A percentile compares a stretch with the other conserved stretches of the same genome.
Evolutionary conservation across 2,888 invertebrate genomes (phyloP).

Genomic region (Adineta ricciae): DNA sequence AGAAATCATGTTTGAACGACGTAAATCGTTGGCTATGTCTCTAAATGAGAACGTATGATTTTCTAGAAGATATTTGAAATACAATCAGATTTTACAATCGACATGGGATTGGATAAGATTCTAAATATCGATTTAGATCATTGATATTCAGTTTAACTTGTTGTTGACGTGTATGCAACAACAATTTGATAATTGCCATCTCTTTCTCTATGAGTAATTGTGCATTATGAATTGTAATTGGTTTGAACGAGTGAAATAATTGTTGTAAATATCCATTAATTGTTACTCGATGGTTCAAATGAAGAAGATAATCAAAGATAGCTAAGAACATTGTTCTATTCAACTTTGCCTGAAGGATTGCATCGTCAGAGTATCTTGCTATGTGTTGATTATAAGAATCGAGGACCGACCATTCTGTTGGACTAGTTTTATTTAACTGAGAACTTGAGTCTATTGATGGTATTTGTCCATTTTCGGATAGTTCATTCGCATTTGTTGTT

Average conservation of each 20-base stretch:
- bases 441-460: background rate
- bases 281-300: background rate
- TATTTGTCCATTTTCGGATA: background rate
- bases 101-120: background rate
- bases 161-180: background rate
- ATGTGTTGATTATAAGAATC: background rate
- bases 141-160: background rate
- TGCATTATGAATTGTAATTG: background rate
- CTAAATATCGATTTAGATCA: background rate
- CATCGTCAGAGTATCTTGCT: background rate
- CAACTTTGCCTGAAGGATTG: background rate
- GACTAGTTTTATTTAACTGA: background rate
- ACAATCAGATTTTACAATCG: background rate
- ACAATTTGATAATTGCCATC: background rate
- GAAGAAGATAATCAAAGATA: background rate
- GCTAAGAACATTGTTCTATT: background rate
- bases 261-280: background rate
- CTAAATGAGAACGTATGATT: background rate
- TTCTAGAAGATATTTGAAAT: background rate
- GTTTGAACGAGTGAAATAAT: background rate
- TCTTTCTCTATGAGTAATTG: background rate
- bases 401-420: background rate
- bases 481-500: background rate
- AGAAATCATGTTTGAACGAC: background rate
- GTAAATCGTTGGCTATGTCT: background rate